phyloP scores from a whole-genome alignment of 1,140 invertebrate genomes.

The Neelides sp. region DNA sequence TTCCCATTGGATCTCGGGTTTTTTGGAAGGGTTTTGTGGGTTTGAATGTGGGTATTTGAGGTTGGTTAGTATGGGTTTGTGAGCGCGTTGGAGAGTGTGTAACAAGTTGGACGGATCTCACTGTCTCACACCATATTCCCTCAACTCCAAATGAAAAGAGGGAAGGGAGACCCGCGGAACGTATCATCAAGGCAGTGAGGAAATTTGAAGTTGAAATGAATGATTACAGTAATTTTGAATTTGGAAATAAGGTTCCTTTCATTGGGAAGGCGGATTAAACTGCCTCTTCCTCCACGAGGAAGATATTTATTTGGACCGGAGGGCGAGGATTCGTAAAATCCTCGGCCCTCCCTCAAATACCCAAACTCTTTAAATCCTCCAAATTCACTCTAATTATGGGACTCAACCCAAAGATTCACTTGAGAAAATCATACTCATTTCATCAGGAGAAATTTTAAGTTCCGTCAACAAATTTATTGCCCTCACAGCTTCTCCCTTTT shows the following conservation, averaged over 20 bases:
- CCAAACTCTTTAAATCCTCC: conserved; percentile 23
- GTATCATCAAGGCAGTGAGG: conserved; percentile 31
- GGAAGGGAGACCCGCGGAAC: conserved; percentile 17
- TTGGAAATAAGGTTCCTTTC: conserved; percentile 29
- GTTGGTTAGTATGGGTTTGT: too few relatives aligned
- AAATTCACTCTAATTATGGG: conserved; percentile 30
- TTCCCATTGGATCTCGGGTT: too few relatives aligned
- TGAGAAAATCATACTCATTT: conserved; percentile 28
- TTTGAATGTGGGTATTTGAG: too few relatives aligned
- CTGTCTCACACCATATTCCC: too few relatives aligned
- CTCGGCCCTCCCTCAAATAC: background rate
- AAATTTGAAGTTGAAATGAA: conserved; percentile 31
- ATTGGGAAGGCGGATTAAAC: conserved; percentile 31
- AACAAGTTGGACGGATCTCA: too few relatives aligned
- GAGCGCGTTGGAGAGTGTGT: too few relatives aligned
- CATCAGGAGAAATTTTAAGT: conserved; percentile 26
- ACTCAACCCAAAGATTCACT: conserved; percentile 23
- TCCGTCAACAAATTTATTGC: conserved; percentile 31
- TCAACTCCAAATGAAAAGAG: conserved; percentile 12
- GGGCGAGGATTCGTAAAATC: too few relatives aligned
- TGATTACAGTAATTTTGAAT: conserved; percentile 33
- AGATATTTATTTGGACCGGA: conserved; percentile 1
- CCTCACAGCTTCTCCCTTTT: conserved; percentile 16
- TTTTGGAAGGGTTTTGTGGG: too few relatives aligned
- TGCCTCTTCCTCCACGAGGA: background rate